These are phyloP conservation scores for Arvicola amphibius DNA, from an alignment of 2,797 vertebrate species.

Conservation along the genomic window DNA sequence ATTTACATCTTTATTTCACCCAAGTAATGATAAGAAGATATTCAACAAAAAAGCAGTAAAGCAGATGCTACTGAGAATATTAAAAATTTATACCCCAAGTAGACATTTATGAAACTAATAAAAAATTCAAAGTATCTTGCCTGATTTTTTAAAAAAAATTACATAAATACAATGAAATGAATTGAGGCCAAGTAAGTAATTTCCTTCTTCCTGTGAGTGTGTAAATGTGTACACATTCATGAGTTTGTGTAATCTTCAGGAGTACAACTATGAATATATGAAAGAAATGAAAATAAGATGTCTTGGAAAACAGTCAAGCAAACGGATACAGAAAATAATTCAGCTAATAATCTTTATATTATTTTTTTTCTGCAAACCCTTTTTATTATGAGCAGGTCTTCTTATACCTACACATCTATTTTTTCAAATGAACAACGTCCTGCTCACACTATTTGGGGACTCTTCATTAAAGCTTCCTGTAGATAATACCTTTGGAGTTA, in stretches of 20 bases:
- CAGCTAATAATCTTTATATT: not conserved
- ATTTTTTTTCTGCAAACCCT: not conserved
- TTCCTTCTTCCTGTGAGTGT: not conserved
- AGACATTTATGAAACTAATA: slow-evolving; percentile 29
- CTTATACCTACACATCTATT: not conserved
- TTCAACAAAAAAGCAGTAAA: not conserved
- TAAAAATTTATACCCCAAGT: not conserved
- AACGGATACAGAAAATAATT: not conserved
- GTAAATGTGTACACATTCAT: too few species aligned
- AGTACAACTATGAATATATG: not conserved
- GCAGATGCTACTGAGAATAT: slow-evolving; percentile 50
- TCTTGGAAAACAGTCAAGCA: not conserved
- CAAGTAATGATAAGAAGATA: slow-evolving; percentile 45
- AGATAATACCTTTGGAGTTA: not conserved
- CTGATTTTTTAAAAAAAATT: not conserved
- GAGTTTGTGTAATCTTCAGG: not conserved
- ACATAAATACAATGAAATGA: not conserved
- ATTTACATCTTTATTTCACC: slow-evolving; percentile 69
- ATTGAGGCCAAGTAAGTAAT: not conserved
- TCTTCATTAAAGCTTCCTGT: not conserved
- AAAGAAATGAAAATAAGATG: not conserved
- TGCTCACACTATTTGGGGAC: not conserved
- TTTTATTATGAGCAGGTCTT: not conserved
- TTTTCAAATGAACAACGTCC: not conserved
- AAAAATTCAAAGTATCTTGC: not conserved